Percentiles rank a stretch among this genome's conserved stretches.
phyloP scores from a whole-genome alignment of 2,888 invertebrate species.

The Nomada hirtipes region DNA sequence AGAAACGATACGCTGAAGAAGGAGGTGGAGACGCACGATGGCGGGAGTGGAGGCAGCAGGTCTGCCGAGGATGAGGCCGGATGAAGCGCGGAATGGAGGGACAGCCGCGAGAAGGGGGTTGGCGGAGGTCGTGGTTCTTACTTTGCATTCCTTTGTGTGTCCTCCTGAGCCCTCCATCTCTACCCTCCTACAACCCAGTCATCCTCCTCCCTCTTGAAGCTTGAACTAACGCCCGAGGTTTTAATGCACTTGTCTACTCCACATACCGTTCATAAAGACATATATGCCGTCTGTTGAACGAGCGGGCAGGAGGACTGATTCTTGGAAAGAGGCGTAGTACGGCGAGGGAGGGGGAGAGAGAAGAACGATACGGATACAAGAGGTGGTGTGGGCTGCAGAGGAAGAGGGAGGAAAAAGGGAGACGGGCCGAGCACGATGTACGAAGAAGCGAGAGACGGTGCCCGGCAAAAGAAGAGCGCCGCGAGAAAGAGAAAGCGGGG shows the following conservation, averaged over 20 bases:
- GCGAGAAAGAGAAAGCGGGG: slow-evolving; percentile 61
- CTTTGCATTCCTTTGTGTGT: slow-evolving; percentile 84
- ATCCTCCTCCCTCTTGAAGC: slow-evolving; percentile 77
- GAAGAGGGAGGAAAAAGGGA: slow-evolving; percentile 43
- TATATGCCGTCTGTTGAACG: slow-evolving; percentile 79
- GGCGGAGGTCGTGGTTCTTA: slow-evolving; percentile 79
- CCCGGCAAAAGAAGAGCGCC: slow-evolving; percentile 56
- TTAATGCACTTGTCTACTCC: slow-evolving; percentile 84
- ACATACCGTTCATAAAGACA: slow-evolving; percentile 83
- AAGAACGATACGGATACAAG: slow-evolving; percentile 44
- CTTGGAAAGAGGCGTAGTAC: slow-evolving; percentile 70
- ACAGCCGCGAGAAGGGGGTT: slow-evolving; percentile 57
- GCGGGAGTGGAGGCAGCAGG: slow-evolving; percentile 47
- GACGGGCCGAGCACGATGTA: slow-evolving; percentile 43
- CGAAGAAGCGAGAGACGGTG: slow-evolving; percentile 55
- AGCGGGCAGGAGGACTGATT: slow-evolving; percentile 74
- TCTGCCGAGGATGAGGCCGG: slow-evolving; percentile 43
- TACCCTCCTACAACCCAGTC: slow-evolving; percentile 68
- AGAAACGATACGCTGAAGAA: slow-evolving; percentile 77
- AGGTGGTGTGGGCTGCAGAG: slow-evolving; percentile 30
- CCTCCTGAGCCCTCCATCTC: slow-evolving; percentile 77
- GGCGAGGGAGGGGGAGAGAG: slow-evolving; percentile 53
- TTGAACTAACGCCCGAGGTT: slow-evolving; percentile 84
- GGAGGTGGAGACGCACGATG: slow-evolving; percentile 57
- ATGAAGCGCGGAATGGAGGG: slow-evolving; percentile 42